Evolutionary conservation across 2,888 invertebrate species (phyloP), one percentile per base, ranked within the genome.

Genomic region (Tipula unca): DNA sequence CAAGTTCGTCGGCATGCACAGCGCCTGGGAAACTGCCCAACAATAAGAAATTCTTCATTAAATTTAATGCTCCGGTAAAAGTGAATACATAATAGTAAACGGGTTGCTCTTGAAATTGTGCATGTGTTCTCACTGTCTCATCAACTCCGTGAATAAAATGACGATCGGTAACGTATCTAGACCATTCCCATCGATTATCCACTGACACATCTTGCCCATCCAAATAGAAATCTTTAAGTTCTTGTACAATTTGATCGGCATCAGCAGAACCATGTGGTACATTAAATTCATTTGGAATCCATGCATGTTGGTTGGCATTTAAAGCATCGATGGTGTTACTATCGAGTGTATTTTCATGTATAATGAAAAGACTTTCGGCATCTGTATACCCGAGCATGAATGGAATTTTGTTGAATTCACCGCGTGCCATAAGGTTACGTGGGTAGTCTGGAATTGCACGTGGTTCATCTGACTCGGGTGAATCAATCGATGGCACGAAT

Each of bases 1-100:
- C 89, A n/a, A 91, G 86, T 87, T 92, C 92, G 20, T 90, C 89
- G 85, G 89, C 89, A 87, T 92, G 91, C 4, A 91, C 91, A n/a
- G 89, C 88, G 29, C 90, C 89, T 35, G 85, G 85, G 14, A 39
- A 86, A 17, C 86, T 85, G 10, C 17, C 35, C 5, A 86, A 20
- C 4, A 86, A 29, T 17, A 86, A 54, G 1, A 86, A 85, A 14
- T 85, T 85, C 84, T 86, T 86, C 13, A 85, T 82, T 36, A 86
- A 85, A 85, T 87, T 86, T 4, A 86, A 86, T n/a, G 85, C 17
- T 14, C 86, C 87, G 83, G 86, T 86, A 69, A 85, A 86, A 13
- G 35, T 85, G 25, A 87, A 87, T 39, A 85, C 82, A 54, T 86
- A 86, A 29, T 86, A 86, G 35, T 83, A 86, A 25, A 86, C 86